A percentile compares a stretch with the other conserved stretches of the same genome.
Evolutionary conservation across 2,888 invertebrate genomes (phyloP).

Genomic region (Meganola albula): DNA sequence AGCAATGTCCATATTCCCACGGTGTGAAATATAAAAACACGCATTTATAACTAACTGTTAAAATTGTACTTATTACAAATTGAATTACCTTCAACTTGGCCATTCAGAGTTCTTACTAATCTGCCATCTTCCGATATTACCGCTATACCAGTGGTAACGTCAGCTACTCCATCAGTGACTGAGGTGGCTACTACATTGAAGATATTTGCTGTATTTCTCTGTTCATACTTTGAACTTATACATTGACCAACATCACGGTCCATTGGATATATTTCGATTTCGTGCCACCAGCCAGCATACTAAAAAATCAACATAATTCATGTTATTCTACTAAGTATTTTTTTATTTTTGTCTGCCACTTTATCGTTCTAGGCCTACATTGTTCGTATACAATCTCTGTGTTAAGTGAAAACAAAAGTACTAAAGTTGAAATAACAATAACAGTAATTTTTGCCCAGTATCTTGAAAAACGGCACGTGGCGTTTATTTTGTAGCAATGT

Average conservation of each 20-base stretch:
- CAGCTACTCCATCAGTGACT: constrained; percentile 34
- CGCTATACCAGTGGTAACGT: constrained; percentile 34
- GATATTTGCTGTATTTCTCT: constrained; percentile 27
- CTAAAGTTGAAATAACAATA: too few species aligned
- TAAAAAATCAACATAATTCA: constrained; percentile 25
- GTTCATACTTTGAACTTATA: constrained; percentile 42
- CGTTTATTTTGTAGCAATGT: too few species aligned
- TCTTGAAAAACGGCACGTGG: too few species aligned
- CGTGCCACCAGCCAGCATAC: constrained; percentile 65
- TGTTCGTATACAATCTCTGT: too few species aligned
- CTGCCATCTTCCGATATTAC: constrained; percentile 38
- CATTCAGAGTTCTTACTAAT: constrained; percentile 35
- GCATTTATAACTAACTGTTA: too few species aligned
- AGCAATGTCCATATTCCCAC: too few species aligned
- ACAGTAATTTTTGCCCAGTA: too few species aligned
- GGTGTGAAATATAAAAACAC: not conserved
- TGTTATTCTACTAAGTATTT: too few species aligned
- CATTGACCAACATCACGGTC: constrained; percentile 41
- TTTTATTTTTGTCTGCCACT: too few species aligned
- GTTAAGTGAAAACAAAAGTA: too few species aligned
- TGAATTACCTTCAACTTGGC: constrained; percentile 24
- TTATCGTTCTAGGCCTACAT: too few species aligned
- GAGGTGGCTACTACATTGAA: constrained; percentile 43
- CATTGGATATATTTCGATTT: constrained; percentile 52
- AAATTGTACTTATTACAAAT: too few species aligned